Base-by-base conservation (phyloP, 2,797 vertebrate species). In the Pteropus rufus region DNA sequence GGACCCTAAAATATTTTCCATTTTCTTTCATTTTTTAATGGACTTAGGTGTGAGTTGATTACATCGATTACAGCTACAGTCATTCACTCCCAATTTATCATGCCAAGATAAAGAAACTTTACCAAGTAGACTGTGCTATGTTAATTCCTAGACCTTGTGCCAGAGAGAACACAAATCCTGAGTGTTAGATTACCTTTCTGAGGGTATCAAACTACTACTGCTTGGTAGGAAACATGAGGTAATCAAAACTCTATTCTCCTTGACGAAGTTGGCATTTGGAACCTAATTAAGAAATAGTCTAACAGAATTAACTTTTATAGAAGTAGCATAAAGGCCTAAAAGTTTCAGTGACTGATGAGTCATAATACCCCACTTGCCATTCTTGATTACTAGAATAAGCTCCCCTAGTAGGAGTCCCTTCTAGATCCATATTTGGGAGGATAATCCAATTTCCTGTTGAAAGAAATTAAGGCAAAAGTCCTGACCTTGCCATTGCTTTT, bases 71-170 rank as follows among this genome's bases (percentile, higher is more conserved):
- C 7, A 85, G 39, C 26, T 52, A 80, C 1, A 87, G 23, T 79
- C 31, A 79, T 83, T 58, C 77, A 88, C 79, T 10, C 34, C 4
- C 21, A 83, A 52, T 19, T 56, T 89, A 56, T 67, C 3, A 84
- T 72, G 82, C 44, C 94, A 97, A 93, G 26, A 69, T 67, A 95
- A 95, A 93, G 91, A 92, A 93, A 89, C 7, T 31, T 75, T 73
- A 46, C 24, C 23, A 81, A 49, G 18, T 52, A 72, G 21, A 1
- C 58, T 52, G 1, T 46, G 24, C 8, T 80, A 5, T 83, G 49
- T 80, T 77, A 89, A 52, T 24, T 93, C 11, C 6, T 24, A 89
- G 70, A 91, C 10, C 2, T 34, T 24, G 10, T 70, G 24, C 69
- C 56, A 89, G 54, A 65, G 3, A 15, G 52, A 80, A 80, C 4